Conservation (phyloP, 2,113 vertebrate genomes). For the Peromyscus maniculatus region DNA sequence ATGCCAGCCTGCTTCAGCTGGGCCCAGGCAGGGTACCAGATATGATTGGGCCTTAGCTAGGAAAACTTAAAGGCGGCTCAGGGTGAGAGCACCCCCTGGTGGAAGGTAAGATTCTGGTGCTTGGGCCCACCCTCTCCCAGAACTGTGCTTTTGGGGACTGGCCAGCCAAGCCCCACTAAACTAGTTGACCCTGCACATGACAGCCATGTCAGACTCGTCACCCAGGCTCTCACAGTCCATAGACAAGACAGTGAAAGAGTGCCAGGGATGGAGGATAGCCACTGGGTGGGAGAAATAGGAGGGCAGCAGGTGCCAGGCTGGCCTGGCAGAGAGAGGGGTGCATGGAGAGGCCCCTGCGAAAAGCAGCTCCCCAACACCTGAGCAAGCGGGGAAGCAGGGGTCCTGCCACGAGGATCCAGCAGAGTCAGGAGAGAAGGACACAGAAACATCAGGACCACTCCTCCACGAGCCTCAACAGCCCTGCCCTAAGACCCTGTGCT, state of each 20-base stretch:
- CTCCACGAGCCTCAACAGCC: no score
- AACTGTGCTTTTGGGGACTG: background rate
- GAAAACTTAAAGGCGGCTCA: background rate
- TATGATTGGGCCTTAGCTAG: background rate
- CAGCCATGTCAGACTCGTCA: background rate
- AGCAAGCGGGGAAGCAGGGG: background rate
- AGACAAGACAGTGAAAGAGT: background rate
- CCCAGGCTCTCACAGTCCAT: background rate
- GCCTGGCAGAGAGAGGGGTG: background rate
- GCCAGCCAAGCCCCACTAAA: background rate
- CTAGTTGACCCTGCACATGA: background rate
- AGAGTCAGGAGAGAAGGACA: background rate
- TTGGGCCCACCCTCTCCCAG: background rate
- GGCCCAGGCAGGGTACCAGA: background rate
- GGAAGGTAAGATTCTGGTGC: background rate
- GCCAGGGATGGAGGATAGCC: no score
- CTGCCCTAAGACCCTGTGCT: background rate
- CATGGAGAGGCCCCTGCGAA: background rate
- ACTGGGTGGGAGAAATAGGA: fast-evolving
- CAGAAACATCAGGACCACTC: background rate
- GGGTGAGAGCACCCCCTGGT: background rate
- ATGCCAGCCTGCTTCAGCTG: background rate
- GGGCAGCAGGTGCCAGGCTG: background rate
- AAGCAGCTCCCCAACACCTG: background rate
- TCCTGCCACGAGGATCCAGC: background rate